Conservation (phyloP, 2,888 invertebrate species). For the Stenurella melanura region DNA sequence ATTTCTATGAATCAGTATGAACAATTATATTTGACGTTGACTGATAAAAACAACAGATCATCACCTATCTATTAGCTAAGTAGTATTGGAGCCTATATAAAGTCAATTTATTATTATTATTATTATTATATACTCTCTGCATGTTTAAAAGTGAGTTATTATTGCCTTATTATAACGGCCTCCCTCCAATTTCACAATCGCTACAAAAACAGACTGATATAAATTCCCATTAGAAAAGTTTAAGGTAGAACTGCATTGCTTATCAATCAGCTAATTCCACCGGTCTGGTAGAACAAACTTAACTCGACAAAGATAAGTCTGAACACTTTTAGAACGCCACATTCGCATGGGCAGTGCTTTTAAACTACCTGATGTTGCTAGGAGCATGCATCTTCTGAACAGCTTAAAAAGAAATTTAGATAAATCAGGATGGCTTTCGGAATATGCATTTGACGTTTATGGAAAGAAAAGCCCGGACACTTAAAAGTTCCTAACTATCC, state of each 20-base stretch:
- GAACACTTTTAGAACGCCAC: not conserved
- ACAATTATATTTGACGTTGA: too few relatives aligned
- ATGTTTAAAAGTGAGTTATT: too few relatives aligned
- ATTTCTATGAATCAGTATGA: too few relatives aligned
- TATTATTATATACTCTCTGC: too few relatives aligned
- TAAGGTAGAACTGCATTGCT: not conserved
- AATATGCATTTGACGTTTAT: slow-evolving; percentile 20
- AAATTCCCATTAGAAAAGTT: slow-evolving; percentile 12
- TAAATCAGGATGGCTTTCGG: slow-evolving; percentile 8
- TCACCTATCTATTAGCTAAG: too few relatives aligned
- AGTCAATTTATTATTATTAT: too few relatives aligned
- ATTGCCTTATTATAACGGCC: too few relatives aligned
- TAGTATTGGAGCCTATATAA: too few relatives aligned
- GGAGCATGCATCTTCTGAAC: not conserved
- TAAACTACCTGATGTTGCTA: slow-evolving; percentile 8
- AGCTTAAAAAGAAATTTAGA: slow-evolving; percentile 14
- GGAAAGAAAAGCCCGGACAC: slow-evolving; percentile 2
- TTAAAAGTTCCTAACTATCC: not conserved
- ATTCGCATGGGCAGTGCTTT: not conserved
- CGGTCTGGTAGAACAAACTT: not conserved
- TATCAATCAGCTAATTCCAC: slow-evolving; percentile 17
- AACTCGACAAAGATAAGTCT: slow-evolving; percentile 5
- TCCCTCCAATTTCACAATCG: not conserved
- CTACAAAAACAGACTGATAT: not conserved
- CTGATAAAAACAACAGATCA: too few relatives aligned